Conservation (phyloP, 2,888 invertebrate species). For the Druceiella hillmani region DNA sequence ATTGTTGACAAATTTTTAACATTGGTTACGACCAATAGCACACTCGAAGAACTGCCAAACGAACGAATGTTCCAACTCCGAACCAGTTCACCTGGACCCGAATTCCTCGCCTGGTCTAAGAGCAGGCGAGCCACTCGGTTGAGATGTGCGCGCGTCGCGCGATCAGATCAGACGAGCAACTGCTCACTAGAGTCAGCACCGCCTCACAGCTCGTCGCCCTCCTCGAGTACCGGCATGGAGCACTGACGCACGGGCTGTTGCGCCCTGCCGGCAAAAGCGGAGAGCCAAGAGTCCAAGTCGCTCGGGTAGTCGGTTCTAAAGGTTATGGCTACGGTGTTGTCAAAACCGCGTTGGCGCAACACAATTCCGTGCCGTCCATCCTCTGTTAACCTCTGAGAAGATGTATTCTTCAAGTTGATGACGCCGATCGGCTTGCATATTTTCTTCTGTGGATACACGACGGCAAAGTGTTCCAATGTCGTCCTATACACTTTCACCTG, state of each 20-base stretch:
- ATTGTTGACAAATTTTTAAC: no score
- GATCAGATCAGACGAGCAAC: no score
- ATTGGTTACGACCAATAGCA: no score
- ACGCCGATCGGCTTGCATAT: slow-evolving; percentile 57
- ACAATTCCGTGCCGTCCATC: slow-evolving; percentile 42
- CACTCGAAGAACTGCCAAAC: no score
- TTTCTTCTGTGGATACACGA: slow-evolving; percentile 59
- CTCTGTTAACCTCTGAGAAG: slow-evolving; percentile 48
- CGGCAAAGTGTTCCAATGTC: slow-evolving; percentile 59
- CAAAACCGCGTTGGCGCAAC: slow-evolving; percentile 57
- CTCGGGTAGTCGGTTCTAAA: slow-evolving; percentile 52
- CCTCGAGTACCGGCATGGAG: slow-evolving; percentile 55
- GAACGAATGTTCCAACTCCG: no score
- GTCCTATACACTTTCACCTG: slow-evolving; percentile 60
- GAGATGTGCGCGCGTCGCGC: no score
- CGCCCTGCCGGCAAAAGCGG: slow-evolving; percentile 49
- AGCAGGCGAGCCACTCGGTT: no score
- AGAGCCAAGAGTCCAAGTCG: slow-evolving; percentile 55
- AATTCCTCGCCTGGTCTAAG: no score
- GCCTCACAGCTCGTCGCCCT: slow-evolving; percentile 61
- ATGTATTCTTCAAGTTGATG: slow-evolving; percentile 55
- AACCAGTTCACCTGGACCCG: no score
- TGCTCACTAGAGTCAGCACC: no score
- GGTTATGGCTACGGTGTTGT: slow-evolving; percentile 54
- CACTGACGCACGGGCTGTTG: slow-evolving; percentile 47